Base-by-base conservation (phyloP, 2,797 vertebrate species). In the Babyrousa celebensis region DNA sequence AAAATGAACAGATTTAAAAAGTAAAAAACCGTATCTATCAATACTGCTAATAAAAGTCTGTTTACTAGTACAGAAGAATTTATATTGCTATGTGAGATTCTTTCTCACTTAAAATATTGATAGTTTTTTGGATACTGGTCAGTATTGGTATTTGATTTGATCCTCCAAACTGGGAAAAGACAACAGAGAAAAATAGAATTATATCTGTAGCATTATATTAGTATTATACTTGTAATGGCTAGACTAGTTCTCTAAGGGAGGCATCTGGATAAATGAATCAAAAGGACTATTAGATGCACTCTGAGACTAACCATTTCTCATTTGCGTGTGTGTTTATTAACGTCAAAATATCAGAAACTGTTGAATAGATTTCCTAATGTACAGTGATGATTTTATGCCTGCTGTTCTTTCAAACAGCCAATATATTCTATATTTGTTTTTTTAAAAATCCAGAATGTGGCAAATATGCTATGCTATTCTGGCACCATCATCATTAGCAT, bases 371-470 rank as follows among this genome's bases (percentile, higher is more conserved):
- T 86, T 82, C 48, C 65, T 48, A 84, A 54, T 12, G 25, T 27
- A 93, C 23, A 67, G 8, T 88, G 36, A 77, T 43, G 72, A 85
- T 92, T 93, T 89, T 88, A 94, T 90, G 77, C 20, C 25, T 83
- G 12, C n/a, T 93, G 68, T 74, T 88, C 56, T 65, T 85, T 79
- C 67, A 95, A 60, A 65, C 9, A 96, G 67, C 20, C 29, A 43
- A 72, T 40, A 65, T 48, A 43, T 60, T 94, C 63, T 70, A 20
- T 72, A 89, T 52, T 95, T 96, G 21, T 82, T 84, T 80, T 40
- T 58, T 83, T 29, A 14, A 60, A 60, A 91, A 77, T n/a, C 4
- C 78, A 83, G 56, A 77, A 68, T 83, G 23, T 95, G 43, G 65
- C 29, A 89, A 96, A 87, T 84, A 89, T 10, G 36, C 36, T 43